Evolutionary conservation across 2,113 vertebrate genomes (phyloP).

Genomic region (Corythoichthys intestinalis): DNA sequence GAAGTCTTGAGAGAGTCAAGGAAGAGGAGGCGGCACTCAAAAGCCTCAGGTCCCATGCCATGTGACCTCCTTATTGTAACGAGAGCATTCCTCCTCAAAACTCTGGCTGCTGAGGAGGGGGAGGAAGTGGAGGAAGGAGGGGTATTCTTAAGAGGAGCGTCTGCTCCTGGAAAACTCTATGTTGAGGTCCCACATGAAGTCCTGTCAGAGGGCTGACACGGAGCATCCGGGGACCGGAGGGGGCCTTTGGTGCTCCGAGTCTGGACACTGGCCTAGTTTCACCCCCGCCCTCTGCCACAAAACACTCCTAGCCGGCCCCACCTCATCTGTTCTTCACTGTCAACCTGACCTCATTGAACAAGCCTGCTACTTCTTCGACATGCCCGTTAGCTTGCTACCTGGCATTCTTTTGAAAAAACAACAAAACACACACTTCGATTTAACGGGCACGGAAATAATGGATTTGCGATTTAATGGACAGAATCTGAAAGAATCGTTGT

Average conservation of each 20-base stretch:
- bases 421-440: not conserved
- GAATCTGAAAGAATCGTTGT: too few relatives aligned
- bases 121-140: constrained; percentile 50
- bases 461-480: too few relatives aligned
- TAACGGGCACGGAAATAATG: too few relatives aligned
- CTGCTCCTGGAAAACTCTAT: constrained; percentile 66
- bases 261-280: constrained; percentile 77
- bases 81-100: constrained; percentile 73
- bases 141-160: constrained; percentile 69
- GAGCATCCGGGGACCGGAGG: constrained; percentile 62
- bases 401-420: constrained; percentile 12
- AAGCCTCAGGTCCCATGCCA: constrained; percentile 73
- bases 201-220: constrained; percentile 73
- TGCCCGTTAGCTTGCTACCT: constrained; percentile 3
- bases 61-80: constrained; percentile 77
- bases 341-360: constrained; percentile 64
- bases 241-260: constrained; percentile 66
- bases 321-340: constrained; percentile 71
- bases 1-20: constrained; percentile 52
- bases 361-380: constrained; percentile 24
- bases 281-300: constrained; percentile 59
- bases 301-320: constrained; percentile 58
- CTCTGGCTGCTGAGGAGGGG: constrained; percentile 65
- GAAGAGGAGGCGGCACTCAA: constrained; percentile 64
- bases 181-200: constrained; percentile 67